phyloP scores from a whole-genome alignment of 1,140 invertebrate species.

The Druon quercuslanigerum region DNA sequence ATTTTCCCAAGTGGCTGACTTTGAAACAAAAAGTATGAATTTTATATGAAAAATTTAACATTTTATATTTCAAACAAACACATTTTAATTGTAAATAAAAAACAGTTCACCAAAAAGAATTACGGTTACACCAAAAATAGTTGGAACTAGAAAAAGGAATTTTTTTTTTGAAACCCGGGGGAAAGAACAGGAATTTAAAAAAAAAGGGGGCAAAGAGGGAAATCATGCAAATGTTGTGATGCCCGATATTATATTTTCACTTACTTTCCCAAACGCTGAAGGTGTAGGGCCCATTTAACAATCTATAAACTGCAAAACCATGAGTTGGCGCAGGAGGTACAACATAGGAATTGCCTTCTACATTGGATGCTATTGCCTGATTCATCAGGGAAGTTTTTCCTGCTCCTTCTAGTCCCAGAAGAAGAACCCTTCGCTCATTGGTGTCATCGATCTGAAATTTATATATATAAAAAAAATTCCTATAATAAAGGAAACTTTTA shows the following conservation, averaged over 20 bases:
- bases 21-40: no score
- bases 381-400: constrained; percentile 72
- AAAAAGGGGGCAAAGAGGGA: no score
- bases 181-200: no score
- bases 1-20: no score
- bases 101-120: no score
- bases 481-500: no score
- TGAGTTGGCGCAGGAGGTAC: constrained; percentile 60
- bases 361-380: constrained; percentile 60
- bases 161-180: no score
- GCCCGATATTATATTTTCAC: constrained; percentile 41
- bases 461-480: constrained; percentile 16
- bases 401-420: constrained; percentile 70
- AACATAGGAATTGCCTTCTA: constrained; percentile 48
- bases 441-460: constrained; percentile 65
- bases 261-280: constrained; percentile 72
- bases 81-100: no score
- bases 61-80: no score
- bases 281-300: constrained; percentile 61
- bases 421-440: constrained; percentile 67
- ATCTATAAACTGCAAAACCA: constrained; percentile 68
- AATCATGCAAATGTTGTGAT: not conserved
- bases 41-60: no score
- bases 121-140: no score
- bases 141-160: no score